Percentiles rank a stretch among this genome's conserved stretches.
Evolutionary conservation across 2,797 vertebrate genomes (phyloP).

Genomic region (Pyrocephalus nanus): DNA sequence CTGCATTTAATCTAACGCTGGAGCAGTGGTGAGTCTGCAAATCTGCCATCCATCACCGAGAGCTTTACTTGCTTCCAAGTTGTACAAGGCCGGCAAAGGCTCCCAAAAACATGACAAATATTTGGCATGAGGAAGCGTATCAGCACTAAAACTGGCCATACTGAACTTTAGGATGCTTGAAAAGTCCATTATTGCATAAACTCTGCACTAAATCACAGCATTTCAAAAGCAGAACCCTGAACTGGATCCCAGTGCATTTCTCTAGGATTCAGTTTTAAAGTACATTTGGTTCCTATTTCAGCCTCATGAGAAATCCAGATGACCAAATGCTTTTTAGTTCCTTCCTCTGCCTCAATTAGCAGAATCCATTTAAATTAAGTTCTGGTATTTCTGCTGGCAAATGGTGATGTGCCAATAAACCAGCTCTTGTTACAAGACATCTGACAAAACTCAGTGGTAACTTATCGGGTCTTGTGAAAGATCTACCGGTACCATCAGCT

Average conservation of each 20-base stretch:
- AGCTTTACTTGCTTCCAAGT: conserved; percentile 15
- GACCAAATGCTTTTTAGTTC: conserved; percentile 41
- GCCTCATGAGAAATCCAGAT: conserved; percentile 32
- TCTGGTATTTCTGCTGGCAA: background rate
- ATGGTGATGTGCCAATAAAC: background rate
- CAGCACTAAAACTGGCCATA: background rate
- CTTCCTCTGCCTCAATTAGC: conserved; percentile 49
- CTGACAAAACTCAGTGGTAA: background rate
- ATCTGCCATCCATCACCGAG: conserved; percentile 41
- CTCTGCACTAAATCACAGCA: background rate
- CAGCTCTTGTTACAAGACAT: background rate
- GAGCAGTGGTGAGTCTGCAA: conserved; percentile 40
- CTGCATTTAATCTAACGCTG: conserved; percentile 9
- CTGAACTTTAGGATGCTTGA: background rate
- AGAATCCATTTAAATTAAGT: conserved; percentile 3
- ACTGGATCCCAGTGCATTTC: background rate
- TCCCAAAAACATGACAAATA: conserved; percentile 36
- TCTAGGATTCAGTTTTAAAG: background rate
- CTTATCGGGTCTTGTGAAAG: background rate
- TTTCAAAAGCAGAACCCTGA: conserved; percentile 19
- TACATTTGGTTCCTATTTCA: conserved; percentile 30
- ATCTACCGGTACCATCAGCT: background rate
- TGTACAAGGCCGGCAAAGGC: background rate
- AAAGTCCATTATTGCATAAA: background rate
- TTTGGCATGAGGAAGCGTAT: conserved; percentile 12